phyloP scores from a whole-genome alignment of 2,113 vertebrate genomes.

The Hipposideros armiger region DNA sequence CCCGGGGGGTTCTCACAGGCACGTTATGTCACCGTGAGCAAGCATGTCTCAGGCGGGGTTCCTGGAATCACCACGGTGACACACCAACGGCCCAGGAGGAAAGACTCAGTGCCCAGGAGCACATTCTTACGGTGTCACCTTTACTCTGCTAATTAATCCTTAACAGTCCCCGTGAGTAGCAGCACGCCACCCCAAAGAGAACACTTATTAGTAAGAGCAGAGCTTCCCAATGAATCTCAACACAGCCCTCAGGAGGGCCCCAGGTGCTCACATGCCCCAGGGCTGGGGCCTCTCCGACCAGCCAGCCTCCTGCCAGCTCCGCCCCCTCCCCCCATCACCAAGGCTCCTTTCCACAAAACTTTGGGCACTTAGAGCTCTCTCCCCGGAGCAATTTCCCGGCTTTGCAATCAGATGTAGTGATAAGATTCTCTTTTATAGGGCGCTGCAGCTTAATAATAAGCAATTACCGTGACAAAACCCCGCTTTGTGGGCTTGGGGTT shows the following conservation, averaged over 20 bases:
- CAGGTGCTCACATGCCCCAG: background rate
- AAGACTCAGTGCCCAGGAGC: background rate
- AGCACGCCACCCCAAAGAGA: background rate
- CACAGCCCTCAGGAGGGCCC: background rate
- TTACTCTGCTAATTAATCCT: slow-evolving; percentile 12
- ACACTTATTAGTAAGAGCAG: background rate
- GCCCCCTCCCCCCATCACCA: background rate
- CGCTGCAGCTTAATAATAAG: slow-evolving; percentile 8
- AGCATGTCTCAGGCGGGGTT: background rate
- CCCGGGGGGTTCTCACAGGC: background rate
- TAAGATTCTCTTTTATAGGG: background rate
- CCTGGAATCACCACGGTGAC: background rate
- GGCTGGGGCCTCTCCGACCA: background rate
- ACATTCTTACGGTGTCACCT: accelerated
- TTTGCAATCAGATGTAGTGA: background rate
- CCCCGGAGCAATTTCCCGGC: background rate
- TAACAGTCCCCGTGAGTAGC: background rate
- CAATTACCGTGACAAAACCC: background rate
- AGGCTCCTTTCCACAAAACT: accelerated
- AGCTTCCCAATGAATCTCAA: background rate
- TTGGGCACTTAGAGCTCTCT: background rate
- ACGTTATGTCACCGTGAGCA: accelerated
- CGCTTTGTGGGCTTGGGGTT: background rate
- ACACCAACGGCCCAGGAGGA: background rate
- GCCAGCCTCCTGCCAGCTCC: accelerated